Base-by-base conservation (phyloP, 2,888 invertebrate species). In the Abrostola triplasia region DNA sequence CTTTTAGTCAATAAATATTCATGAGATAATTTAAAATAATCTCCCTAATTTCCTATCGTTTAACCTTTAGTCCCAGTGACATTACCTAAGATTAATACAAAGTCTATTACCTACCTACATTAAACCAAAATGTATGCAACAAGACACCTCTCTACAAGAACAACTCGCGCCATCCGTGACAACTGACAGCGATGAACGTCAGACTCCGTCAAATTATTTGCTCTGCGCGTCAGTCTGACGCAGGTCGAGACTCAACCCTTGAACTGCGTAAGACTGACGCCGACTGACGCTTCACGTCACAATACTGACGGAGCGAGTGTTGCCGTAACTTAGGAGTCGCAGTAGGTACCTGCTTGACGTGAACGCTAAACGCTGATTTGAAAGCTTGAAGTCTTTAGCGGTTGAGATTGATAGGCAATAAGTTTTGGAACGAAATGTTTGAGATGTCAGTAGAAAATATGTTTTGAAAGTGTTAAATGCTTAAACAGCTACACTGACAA, bases 201-300 rank as follows among this genome's bases (percentile, higher is more conserved):
- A 76, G 77, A 82, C 65, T 80, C 77, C 77, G 79, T 82, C 81
- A 76, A 79, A 82, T 67, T 80, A 79, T 80, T 82, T 82, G 82
- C 76, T 73, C 77, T 72, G 61, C 60, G 61, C 71, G 80, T 76
- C 76, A 66, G 63, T 72, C 68, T 69, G 70, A 56, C 80, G 67
- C 71, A 67, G 81, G 80, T 80, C 77, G 61, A 67, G 75, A 50
- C 75, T 10, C 70, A 80, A 80, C 71, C 79, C 80, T 66, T 76
- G 78, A 69, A 74, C 68, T 60, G 41, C 37, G 54, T 47, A 37
- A 58, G 64, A 72, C 64, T 77, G 44, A 47, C 44, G 13, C 13
- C 13, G 24, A 8, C 44, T 24, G 77, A 77, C 79, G 65, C 53
- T 50, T 56, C 36, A 67, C 74, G 79, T 80, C 82, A 77, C 59